Percentiles rank a stretch among this genome's conserved stretches.
Evolutionary conservation across 2,113 vertebrate genomes (phyloP).

Genomic region (Hypocryptadius cinnamomeus): DNA sequence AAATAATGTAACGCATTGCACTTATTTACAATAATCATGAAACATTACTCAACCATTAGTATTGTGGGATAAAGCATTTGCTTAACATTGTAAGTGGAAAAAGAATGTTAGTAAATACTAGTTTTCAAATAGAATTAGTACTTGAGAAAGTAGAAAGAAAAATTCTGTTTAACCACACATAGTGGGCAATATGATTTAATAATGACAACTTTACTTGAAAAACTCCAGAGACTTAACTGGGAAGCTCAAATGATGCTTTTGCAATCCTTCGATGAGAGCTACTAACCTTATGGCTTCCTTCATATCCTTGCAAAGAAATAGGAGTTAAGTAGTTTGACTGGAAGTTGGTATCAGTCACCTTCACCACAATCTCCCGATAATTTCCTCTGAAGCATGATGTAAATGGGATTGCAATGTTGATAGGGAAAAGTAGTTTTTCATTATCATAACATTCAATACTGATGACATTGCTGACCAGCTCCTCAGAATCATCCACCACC

Average conservation of each 20-base stretch:
- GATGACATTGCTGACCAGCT: slow-evolving; percentile 82
- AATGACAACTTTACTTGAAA: not conserved
- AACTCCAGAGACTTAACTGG: not conserved
- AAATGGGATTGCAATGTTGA: slow-evolving; percentile 76
- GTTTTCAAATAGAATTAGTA: not conserved
- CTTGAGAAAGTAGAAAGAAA: not conserved
- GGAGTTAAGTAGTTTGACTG: slow-evolving; percentile 66
- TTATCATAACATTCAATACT: slow-evolving; percentile 47
- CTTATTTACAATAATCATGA: not conserved
- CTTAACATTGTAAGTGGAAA: not conserved
- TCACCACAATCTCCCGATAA: slow-evolving; percentile 80
- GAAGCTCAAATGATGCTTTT: not conserved
- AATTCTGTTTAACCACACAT: not conserved
- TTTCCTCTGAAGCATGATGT: slow-evolving; percentile 69
- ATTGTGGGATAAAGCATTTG: not conserved
- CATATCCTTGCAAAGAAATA: slow-evolving; percentile 64
- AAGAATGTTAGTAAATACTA: not conserved
- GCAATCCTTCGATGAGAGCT: not conserved
- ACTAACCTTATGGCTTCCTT: slow-evolving; percentile 71
- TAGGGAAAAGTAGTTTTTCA: slow-evolving; percentile 68
- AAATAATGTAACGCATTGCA: not conserved
- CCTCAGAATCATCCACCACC: slow-evolving; percentile 76
- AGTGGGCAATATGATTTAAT: not conserved
- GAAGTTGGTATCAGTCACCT: slow-evolving; percentile 71
- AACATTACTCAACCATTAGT: not conserved